A percentile compares a stretch with the other conserved stretches of the same genome.
These are phyloP conservation scores for Chaenocephalus aceratus DNA, from an alignment of 2,113 vertebrate species.

Conservation along the genomic window DNA sequence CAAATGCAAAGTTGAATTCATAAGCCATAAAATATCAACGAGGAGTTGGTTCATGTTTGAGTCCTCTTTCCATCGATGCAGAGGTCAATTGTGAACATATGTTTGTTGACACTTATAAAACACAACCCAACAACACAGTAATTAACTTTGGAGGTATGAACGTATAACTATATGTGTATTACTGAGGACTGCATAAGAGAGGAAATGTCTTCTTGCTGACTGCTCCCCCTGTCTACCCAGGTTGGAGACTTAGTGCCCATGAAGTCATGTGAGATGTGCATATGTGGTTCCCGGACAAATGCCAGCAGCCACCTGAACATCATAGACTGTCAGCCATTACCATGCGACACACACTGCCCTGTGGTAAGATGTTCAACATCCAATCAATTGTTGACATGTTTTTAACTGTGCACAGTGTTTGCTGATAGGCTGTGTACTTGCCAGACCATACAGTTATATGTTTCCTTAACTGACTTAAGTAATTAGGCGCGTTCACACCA, in stretches of 20 bases:
- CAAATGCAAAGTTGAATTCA: background rate
- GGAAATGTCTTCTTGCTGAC: background rate
- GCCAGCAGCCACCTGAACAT: background rate
- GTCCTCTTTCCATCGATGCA: background rate
- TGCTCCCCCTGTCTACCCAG: slow-evolving; percentile 54
- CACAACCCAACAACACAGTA: background rate
- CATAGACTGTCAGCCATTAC: slow-evolving; percentile 71
- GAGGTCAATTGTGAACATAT: background rate
- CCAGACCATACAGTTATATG: no score
- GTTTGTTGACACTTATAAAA: background rate
- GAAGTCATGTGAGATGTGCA: slow-evolving; percentile 76
- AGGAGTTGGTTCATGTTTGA: no score
- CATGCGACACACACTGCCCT: slow-evolving; percentile 82
- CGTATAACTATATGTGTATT: background rate
- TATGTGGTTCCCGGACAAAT: slow-evolving; percentile 72
- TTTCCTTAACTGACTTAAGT: no score
- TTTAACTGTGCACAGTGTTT: no score
- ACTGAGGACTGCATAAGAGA: background rate
- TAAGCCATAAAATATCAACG: background rate
- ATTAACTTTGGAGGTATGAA: background rate
- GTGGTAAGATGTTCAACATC: slow-evolving; percentile 51
- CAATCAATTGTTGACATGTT: no score
- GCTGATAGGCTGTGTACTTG: no score
- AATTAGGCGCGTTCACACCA: no score
- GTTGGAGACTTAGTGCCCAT: slow-evolving; percentile 67